Evolutionary conservation across 2,797 vertebrate species (phyloP), one percentile per base, ranked within the genome.

Genomic region (Cyprinodon diabolis): DNA sequence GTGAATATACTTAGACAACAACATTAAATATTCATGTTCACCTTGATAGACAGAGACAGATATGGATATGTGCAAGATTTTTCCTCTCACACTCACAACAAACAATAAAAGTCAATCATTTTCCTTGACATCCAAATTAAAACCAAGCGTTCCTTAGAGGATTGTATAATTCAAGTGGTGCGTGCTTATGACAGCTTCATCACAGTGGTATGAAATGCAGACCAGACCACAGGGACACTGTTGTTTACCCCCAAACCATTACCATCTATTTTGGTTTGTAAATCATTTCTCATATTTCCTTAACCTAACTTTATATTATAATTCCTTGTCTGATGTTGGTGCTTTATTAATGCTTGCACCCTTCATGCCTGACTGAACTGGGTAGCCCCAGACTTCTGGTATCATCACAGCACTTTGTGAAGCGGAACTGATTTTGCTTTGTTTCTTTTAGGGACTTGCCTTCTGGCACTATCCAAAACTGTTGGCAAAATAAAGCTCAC

Each of bases 51-150:
- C 69, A 78, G 48, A 71, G 63, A 77, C 74, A 48, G 58, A 67
- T 70, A 67, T 25, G 69, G 63, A 84, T 85, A 77, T 68, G 72
- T 14, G 12, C 5, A 10, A 71, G 43, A 47, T 56, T 66, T 4
- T 6, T 35, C 45, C 75, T 48, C 65, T 1, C 60, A 13, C 70
- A 69, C 60, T 43, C 60, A 51, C 75, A 81, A 69, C 76, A 86
- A 82, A 87, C 82, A 84, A 80, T 86, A 78, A 84, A 89, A 92
- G 87, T 92, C 90, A 84, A 92, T 94, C 90, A 92, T 91, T 89
- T 89, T 84, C 78, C 72, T 70, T 92, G 91, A 93, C 90, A 88
- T 84, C 82, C 86, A 92, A 91, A 94, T 93, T 92, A 94, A 92
- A 91, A 91, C 78, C 84, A 90, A 92, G 83, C 83, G 62, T 87